Evolutionary conservation across 2,797 vertebrate genomes (phyloP), one percentile per base, ranked within the genome.

Genomic region (Pampus argenteus): DNA sequence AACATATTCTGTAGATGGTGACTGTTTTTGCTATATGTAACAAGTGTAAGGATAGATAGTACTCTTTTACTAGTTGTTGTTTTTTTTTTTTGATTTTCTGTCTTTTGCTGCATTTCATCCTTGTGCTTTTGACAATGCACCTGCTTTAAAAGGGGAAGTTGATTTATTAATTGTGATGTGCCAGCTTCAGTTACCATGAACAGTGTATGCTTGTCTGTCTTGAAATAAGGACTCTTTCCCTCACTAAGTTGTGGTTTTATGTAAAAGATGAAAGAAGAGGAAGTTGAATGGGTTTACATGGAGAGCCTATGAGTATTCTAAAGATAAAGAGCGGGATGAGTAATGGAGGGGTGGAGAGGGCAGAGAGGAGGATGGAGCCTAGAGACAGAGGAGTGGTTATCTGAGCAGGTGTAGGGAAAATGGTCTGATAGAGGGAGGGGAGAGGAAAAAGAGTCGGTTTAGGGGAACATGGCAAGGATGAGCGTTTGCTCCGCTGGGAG

Each of bases 181-280:
- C 71, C 58, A 45, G 68, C 59, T 82, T 79, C 75, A 51, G 76
- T 69, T 80, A 64, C 34, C 2, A 38, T 15, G 34, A 79, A 86
- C 76, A 86, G 49, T 42, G 66, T 8, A 15, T 18, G 66, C 65
- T 69, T 78, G 74, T 80, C 71, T 75, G 50, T 81, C 65, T 84
- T 65, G 28, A 70, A 86, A 78, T 0, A 5, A 73, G 60, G 66
- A n/a, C 63, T 48, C 76, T 79, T 75, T 81, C 66, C 57, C 55
- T 82, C 15, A 8, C 72, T 59, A 83, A 87, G 71, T 85, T 82
- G 84, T 74, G 83, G 84, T 78, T 86, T 88, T 87, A 91, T 91
- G 88, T 90, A 90, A 91, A 92, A 83, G 85, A 90, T 42, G 74
- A 81, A 83, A 81, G 77, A 90, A 85, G 86, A 89, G 90, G 88